Conservation (phyloP, 35 echinoderm and acorn worm species). For the Amphiura filiformis region DNA sequence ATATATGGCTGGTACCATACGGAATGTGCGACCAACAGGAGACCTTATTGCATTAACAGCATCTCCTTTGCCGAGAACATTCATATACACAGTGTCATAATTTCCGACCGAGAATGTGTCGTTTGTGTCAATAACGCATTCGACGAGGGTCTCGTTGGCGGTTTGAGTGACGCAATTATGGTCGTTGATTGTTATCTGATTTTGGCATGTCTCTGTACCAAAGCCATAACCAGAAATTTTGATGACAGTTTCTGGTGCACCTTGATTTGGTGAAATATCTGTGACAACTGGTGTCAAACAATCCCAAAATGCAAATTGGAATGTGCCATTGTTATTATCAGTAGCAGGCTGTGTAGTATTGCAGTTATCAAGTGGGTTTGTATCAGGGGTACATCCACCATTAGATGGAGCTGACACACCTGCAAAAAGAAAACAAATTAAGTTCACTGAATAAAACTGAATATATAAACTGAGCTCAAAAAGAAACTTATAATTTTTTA, state of each 20-base stretch:
- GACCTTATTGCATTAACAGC: slow-evolving; percentile 12
- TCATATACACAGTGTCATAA: slow-evolving; percentile 16
- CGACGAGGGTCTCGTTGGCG: slow-evolving; percentile 3
- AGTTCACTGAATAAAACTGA: background rate
- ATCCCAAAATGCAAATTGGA: slow-evolving; percentile 49
- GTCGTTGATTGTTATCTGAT: slow-evolving; percentile 29
- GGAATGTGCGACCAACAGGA: slow-evolving; percentile 26
- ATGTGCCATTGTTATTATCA: background rate
- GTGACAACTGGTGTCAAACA: slow-evolving; percentile 49
- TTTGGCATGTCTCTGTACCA: slow-evolving; percentile 30
- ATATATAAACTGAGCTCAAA: no score
- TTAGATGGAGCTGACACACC: slow-evolving; percentile 21
- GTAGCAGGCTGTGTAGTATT: background rate
- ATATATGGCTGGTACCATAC: slow-evolving; percentile 19
- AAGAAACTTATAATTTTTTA: no score
- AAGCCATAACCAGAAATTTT: slow-evolving; percentile 59
- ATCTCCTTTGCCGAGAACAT: slow-evolving; percentile 48
- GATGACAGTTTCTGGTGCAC: background rate
- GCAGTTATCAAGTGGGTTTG: background rate
- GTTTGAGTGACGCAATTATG: slow-evolving; percentile 22
- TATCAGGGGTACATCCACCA: slow-evolving; percentile 10
- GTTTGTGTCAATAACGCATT: slow-evolving; percentile 38
- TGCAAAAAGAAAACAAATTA: background rate
- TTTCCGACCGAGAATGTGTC: slow-evolving; percentile 27
- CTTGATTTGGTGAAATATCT: slow-evolving; percentile 32